A percentile compares a stretch with the other conserved stretches of the same genome.
These are phyloP conservation scores for Cabera pusaria DNA, from an alignment of 2,888 invertebrate species.

Conservation along the genomic window DNA sequence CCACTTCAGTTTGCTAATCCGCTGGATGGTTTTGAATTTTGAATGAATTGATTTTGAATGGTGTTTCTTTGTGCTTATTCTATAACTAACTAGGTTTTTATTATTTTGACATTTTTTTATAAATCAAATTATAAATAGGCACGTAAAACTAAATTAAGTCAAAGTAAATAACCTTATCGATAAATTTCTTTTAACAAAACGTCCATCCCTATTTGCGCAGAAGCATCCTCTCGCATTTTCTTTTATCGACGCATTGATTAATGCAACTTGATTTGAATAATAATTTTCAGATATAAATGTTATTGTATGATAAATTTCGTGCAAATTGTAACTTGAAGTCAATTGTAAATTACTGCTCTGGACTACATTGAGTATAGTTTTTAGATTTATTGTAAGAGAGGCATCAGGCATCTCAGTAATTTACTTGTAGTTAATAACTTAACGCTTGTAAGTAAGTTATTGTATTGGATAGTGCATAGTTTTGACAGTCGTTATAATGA, in stretches of 20 bases:
- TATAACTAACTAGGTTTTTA: no score
- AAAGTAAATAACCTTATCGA: no score
- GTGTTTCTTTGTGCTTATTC: no score
- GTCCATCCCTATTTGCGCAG: conserved; percentile 55
- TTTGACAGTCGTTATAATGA: no score
- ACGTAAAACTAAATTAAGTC: no score
- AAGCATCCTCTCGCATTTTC: conserved; percentile 75
- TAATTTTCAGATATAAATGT: conserved; percentile 81
- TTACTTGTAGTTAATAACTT: conserved; percentile 19
- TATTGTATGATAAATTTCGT: conserved; percentile 84
- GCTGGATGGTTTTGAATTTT: no score
- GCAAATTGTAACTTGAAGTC: conserved; percentile 78
- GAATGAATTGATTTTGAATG: no score
- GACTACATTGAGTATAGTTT: conserved; percentile 33
- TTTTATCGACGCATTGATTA: conserved; percentile 82
- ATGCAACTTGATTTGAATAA: conserved; percentile 82
- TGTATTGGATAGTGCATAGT: neutral
- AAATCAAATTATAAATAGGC: no score
- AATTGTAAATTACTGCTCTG: conserved; percentile 49
- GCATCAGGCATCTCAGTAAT: conserved; percentile 2
- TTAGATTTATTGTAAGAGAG: conserved; percentile 12
- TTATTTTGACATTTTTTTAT: no score
- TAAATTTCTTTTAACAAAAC: no score
- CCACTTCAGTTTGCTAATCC: no score
- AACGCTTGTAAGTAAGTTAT: neutral